Percentiles rank a stretch among this genome's conserved stretches.
Conservation (phyloP, 2,113 vertebrate genomes). For the Larimichthys polyactis region DNA sequence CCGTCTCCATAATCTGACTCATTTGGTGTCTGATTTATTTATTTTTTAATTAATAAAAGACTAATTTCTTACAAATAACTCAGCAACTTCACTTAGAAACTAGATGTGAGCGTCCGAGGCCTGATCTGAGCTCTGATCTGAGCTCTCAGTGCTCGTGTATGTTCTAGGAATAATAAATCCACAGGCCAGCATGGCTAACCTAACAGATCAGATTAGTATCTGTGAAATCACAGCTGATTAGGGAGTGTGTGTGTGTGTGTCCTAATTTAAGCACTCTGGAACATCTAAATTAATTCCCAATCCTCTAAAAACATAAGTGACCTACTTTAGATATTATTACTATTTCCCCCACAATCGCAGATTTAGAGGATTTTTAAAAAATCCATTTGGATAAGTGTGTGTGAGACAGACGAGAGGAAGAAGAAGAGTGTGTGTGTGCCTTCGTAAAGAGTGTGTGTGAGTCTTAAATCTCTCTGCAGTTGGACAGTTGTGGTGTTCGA, state of each 20-base stretch:
- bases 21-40: constrained; percentile 5
- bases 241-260: constrained; percentile 56
- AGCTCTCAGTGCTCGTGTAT: constrained; percentile 26
- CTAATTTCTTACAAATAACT: neutral
- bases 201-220: constrained; percentile 71
- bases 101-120: neutral
- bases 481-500: too few relatives aligned
- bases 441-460: constrained; percentile 1
- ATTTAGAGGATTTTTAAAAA: constrained; percentile 30
- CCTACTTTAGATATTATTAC: constrained; percentile 74
- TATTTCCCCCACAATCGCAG: constrained; percentile 52
- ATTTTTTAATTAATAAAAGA: constrained; percentile 4
- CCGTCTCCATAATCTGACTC: constrained; percentile 17
- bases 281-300: constrained; percentile 77
- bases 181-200: constrained; percentile 41
- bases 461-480: constrained; percentile 62
- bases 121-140: neutral
- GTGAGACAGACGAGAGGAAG: constrained; percentile 17
- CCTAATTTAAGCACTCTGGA: constrained; percentile 67
- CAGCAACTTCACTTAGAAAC: neutral
- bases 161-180: constrained; percentile 59
- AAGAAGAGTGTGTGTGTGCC: constrained; percentile 9
- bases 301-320: constrained; percentile 77
- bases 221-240: constrained; percentile 72
- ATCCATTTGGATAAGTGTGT: constrained; percentile 53